Base-by-base conservation (phyloP, 1,140 invertebrate genomes). In the Dinothrombium tinctorium region DNA sequence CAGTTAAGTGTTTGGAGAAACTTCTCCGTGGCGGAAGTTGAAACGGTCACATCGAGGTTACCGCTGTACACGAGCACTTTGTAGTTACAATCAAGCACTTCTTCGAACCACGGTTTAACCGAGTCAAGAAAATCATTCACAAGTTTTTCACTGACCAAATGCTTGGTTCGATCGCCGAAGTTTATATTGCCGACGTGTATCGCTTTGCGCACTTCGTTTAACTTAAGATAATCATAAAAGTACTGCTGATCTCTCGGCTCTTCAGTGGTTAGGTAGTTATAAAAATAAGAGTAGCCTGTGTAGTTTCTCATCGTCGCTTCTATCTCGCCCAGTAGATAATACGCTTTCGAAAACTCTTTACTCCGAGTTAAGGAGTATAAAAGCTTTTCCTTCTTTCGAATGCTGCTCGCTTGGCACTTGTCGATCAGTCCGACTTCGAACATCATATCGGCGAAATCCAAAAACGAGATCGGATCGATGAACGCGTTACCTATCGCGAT, bases 401-500 rank as follows among this genome's bases (percentile, higher is more conserved):
- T 20, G 11, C 19, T 14, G 4, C 19, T 4, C 4, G 9, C 9
- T 25, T 24, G 5, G 15, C 6, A 2, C 5, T 26, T 11, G 53
- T 81, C 80, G 33, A 84, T 58, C 2, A 83, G 58, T 1, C 81
- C 81, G 29, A 78, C 56, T 51, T 77, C 72, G 54, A 77, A 82
- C 33, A 87, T 64, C 58, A 80, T 79, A 48, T 76, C 69, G 6
- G 75, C 72, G 53, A 83, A 84, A 9, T 71, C 56, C 0, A 78
- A 53, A 59, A 81, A 77, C 53, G 76, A 69, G 17, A 69, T 60
- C 0, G 80, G 81, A 60, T 86, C 81, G 44, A 69, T 72, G 0
- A 83, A 58, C 0, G 80, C 81, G 60, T 86, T 81, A 0, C 80
- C 81, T 52, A 87, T 84, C 0, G 75, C 72, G 44, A 87, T 54